phyloP scores from a whole-genome alignment of 1,140 invertebrate species.

The Caerostris extrusa region DNA sequence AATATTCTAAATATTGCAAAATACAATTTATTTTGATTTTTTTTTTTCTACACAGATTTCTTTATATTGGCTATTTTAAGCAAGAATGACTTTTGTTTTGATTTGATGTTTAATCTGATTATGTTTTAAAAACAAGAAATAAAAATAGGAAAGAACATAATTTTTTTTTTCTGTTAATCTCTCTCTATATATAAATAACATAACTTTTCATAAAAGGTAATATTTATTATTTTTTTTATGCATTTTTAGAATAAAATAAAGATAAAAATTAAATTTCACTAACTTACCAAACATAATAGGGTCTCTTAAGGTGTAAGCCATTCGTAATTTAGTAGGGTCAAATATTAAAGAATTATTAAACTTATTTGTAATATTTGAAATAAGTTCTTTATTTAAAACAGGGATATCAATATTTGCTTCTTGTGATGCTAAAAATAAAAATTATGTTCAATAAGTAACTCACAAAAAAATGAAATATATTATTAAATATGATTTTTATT shows the following conservation, averaged over 20 bases:
- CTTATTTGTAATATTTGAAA: constrained; percentile 86
- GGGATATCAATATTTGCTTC: constrained; percentile 79
- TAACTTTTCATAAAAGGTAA: too few relatives aligned
- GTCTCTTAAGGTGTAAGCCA: constrained; percentile 96
- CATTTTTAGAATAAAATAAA: too few relatives aligned
- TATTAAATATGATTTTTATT: too few relatives aligned
- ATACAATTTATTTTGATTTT: too few relatives aligned
- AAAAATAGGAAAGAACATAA: background rate
- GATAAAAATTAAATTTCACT: background rate
- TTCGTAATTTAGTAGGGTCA: constrained; percentile 86
- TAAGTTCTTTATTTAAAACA: constrained; percentile 83
- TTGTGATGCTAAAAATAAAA: constrained; percentile 79
- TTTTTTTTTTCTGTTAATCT: background rate
- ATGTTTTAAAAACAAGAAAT: background rate
- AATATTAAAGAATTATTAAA: constrained; percentile 94
- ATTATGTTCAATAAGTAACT: background rate
- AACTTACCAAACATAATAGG: constrained; percentile 86
- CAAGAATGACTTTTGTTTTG: background rate
- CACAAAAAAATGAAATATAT: too few relatives aligned
- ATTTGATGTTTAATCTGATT: background rate
- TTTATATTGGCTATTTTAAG: background rate
- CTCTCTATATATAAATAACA: too few relatives aligned
- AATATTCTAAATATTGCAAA: too few relatives aligned
- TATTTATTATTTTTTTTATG: too few relatives aligned
- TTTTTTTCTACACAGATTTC: too few relatives aligned